phyloP scores from a whole-genome alignment of 2,113 vertebrate species.

The Irena cyanogastra region DNA sequence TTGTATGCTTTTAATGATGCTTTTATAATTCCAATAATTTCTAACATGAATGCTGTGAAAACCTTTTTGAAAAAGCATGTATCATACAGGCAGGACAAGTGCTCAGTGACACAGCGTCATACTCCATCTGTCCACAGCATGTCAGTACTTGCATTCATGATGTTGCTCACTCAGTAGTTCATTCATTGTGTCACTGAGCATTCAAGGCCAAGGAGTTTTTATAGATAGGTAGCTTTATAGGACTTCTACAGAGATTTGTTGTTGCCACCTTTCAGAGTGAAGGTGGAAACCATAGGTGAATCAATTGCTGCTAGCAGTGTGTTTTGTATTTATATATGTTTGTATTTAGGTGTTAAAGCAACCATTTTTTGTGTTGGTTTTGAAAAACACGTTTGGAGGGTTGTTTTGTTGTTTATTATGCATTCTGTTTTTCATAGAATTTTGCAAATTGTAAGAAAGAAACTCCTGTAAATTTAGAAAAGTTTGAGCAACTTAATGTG shows the following conservation, averaged over 20 bases:
- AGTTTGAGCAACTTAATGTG: neutral
- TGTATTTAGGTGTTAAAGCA: neutral
- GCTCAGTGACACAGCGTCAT: neutral
- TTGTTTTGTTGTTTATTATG: neutral
- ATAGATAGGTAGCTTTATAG: accelerated
- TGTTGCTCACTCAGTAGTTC: neutral
- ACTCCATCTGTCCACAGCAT: conserved; percentile 39
- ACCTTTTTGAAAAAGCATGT: neutral
- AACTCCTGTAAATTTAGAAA: neutral
- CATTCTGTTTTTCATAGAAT: neutral
- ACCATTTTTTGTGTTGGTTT: neutral
- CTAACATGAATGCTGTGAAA: neutral
- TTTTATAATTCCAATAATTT: neutral
- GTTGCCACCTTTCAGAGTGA: neutral
- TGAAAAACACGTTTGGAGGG: neutral
- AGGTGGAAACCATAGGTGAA: neutral
- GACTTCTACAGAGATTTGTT: neutral
- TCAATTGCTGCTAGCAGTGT: neutral
- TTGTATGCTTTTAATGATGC: neutral
- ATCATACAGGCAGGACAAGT: accelerated
- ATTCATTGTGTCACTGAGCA: neutral
- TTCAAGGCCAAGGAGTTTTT: neutral
- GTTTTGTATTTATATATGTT: neutral
- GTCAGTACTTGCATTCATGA: conserved; percentile 26
- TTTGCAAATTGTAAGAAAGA: neutral